A percentile compares a stretch with the other conserved stretches of the same genome.
Evolutionary conservation across 2,113 vertebrate species (phyloP).

Genomic region (Mesembrinibis cayennensis): DNA sequence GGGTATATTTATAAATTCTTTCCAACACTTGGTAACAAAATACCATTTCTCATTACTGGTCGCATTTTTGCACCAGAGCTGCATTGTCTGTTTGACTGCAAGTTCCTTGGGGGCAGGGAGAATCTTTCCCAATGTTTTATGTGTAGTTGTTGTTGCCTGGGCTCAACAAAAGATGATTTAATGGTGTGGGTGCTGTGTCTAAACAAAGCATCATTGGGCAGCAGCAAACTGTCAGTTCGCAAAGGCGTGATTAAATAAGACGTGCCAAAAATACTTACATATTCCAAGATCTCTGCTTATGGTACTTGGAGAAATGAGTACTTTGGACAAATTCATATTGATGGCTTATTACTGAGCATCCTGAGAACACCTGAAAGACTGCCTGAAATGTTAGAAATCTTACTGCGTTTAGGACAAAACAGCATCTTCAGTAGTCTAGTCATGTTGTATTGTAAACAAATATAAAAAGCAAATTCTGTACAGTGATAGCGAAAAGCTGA

Average conservation of each 20-base stretch:
- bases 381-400: neutral
- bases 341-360: too few species aligned
- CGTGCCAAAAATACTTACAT: neutral
- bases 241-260: neutral
- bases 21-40: neutral
- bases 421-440: neutral
- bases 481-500: neutral
- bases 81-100: neutral
- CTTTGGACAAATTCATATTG: neutral
- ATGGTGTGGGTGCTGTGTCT: neutral
- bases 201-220: neutral
- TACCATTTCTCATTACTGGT: neutral
- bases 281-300: neutral
- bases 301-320: neutral
- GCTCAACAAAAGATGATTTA: neutral
- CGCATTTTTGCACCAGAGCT: neutral
- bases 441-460: neutral
- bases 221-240: neutral
- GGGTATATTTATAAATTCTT: neutral
- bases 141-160: neutral
- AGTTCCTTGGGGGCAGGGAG: neutral
- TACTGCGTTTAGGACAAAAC: neutral
- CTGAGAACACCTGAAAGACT: neutral
- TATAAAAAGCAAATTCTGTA: neutral
- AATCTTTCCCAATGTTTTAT: neutral